A percentile compares a stretch with the other conserved stretches of the same genome.
These are phyloP conservation scores for Aurelia sp. DNA, from an alignment of 30 jellyfish, hydroid and myxozoan species.

Conservation along the genomic window DNA sequence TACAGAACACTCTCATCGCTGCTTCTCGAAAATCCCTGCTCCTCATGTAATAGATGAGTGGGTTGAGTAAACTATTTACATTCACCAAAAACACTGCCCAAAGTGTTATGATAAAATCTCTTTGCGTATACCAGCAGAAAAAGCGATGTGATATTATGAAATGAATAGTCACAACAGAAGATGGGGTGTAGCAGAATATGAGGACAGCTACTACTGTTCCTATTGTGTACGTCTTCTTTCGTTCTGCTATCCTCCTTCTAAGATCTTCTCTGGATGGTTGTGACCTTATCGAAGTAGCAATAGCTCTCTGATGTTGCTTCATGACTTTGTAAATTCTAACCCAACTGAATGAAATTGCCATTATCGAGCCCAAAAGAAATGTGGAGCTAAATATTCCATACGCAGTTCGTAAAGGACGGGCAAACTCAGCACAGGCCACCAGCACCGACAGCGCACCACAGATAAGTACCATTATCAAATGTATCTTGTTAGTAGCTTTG, in stretches of 20 bases:
- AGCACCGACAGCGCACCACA: background rate
- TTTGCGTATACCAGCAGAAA: background rate
- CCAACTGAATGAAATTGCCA: background rate
- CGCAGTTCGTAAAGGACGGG: background rate
- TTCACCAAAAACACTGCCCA: background rate
- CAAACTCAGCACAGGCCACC: background rate
- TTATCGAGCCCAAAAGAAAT: background rate
- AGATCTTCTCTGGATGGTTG: no score
- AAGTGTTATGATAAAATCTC: background rate
- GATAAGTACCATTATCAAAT: background rate
- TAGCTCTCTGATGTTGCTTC: background rate
- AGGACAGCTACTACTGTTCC: background rate
- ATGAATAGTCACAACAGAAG: background rate
- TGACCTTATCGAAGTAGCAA: background rate
- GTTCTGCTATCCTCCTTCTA: background rate
- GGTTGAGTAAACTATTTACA: background rate
- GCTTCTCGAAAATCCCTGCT: background rate
- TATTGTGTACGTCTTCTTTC: background rate
- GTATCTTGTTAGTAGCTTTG: conserved; percentile 19
- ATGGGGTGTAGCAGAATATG: background rate
- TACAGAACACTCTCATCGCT: background rate
- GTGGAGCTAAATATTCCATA: background rate
- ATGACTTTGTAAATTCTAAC: background rate
- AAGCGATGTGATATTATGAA: no score
- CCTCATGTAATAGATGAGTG: background rate